Percentiles rank a stretch among this genome's conserved stretches.
Conservation (phyloP, 2,113 vertebrate genomes). For the Caranx melampygus region DNA sequence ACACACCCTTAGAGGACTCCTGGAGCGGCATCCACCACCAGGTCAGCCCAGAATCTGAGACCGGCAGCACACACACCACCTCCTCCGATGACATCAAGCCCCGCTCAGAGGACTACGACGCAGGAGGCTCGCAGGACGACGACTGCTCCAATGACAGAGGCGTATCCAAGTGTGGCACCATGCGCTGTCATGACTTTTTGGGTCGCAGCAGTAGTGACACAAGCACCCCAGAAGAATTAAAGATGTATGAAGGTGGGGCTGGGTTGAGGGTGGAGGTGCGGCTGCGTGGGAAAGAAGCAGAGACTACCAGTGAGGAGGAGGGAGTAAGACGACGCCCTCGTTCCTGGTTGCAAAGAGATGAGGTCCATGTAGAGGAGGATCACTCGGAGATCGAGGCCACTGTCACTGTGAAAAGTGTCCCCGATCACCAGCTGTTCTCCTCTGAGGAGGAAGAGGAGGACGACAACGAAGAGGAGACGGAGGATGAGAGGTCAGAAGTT, state of each 20-base stretch:
- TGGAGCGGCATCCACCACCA: constrained; percentile 88
- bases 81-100: constrained; percentile 99
- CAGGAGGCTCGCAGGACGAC: constrained; percentile 97
- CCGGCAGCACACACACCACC: constrained; percentile 90
- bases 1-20: constrained; percentile 84
- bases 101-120: constrained; percentile 97
- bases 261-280: constrained; percentile 92
- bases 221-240: constrained; percentile 97
- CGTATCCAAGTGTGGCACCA: constrained; percentile 95
- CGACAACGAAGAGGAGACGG: constrained; percentile 94
- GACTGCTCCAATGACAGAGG: constrained; percentile 94
- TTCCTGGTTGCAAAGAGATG: constrained; percentile 86
- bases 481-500: constrained; percentile 88
- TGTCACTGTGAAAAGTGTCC: constrained; percentile 61
- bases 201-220: constrained; percentile 98
- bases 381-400: constrained; percentile 67
- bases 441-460: constrained; percentile 94
- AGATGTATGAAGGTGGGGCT: constrained; percentile 90
- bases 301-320: constrained; percentile 96
- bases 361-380: constrained; percentile 65
- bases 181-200: constrained; percentile 94
- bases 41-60: constrained; percentile 94
- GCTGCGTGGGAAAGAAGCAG: constrained; percentile 87
- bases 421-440: constrained; percentile 88
- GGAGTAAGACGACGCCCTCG: constrained; percentile 84